Evolutionary conservation across 2,113 vertebrate genomes (phyloP).

Genomic region (Monopterus albus): DNA sequence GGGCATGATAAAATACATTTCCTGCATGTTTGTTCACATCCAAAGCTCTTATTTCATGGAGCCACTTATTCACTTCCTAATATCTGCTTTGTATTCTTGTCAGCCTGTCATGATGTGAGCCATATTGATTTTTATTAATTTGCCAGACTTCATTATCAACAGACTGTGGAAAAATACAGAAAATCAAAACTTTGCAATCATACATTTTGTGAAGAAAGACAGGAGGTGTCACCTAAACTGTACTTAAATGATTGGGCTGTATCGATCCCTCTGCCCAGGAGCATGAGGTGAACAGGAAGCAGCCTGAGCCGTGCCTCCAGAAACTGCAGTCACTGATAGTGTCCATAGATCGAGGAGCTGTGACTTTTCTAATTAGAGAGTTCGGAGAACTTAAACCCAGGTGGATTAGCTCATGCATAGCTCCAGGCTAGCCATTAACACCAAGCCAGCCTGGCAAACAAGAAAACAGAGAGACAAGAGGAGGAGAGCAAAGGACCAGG

Average conservation of each 20-base stretch:
- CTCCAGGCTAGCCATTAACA: constrained; percentile 68
- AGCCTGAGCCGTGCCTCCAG: constrained; percentile 49
- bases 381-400: constrained; percentile 49
- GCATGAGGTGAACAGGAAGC: constrained; percentile 58
- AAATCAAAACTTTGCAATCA: constrained; percentile 62
- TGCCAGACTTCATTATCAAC: constrained; percentile 29
- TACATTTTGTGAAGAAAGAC: constrained; percentile 48
- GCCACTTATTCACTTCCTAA: constrained; percentile 31
- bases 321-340: constrained; percentile 59
- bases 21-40: constrained; percentile 22
- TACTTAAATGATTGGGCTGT: constrained; percentile 42
- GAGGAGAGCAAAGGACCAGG: constrained; percentile 5
- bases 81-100: constrained; percentile 50
- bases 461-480: constrained; percentile 43
- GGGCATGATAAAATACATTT: not conserved
- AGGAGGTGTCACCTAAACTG: constrained; percentile 43
- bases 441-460: constrained; percentile 60
- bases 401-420: constrained; percentile 60
- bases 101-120: constrained; percentile 28
- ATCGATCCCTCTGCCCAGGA: constrained; percentile 60
- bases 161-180: constrained; percentile 53
- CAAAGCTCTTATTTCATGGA: constrained; percentile 33
- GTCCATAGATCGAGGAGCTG: constrained; percentile 63
- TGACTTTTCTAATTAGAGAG: constrained; percentile 77
- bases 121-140: constrained; percentile 58